Conservation (phyloP, 2,797 vertebrate genomes). For the Platalea minor region DNA sequence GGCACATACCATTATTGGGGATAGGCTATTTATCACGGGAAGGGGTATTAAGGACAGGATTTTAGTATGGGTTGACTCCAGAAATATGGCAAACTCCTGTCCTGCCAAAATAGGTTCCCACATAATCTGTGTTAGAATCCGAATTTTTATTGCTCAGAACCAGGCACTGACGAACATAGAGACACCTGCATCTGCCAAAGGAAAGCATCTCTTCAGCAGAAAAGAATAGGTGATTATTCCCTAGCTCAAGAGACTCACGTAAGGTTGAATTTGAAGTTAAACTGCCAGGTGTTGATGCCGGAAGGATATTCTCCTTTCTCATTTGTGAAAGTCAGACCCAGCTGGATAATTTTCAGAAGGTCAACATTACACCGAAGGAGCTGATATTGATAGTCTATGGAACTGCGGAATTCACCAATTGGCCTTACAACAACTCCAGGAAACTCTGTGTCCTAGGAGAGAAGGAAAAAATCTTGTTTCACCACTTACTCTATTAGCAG, state of each 20-base stretch:
- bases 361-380: constrained; percentile 96
- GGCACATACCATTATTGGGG: neutral
- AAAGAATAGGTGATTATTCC: neutral
- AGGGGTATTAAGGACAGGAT: neutral
- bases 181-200: neutral
- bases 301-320: constrained; percentile 94
- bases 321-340: constrained; percentile 96
- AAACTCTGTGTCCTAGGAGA: constrained; percentile 94
- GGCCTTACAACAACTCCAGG: constrained; percentile 95
- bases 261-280: constrained; percentile 99
- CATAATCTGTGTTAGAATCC: neutral
- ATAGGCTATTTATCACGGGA: neutral
- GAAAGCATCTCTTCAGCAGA: neutral
- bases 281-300: constrained; percentile 96
- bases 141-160: neutral
- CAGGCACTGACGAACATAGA: fast-evolving
- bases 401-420: constrained; percentile 96
- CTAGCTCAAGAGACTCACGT: constrained; percentile 80
- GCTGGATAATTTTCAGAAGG: constrained; percentile 96
- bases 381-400: constrained; percentile 97
- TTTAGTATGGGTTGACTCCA: neutral
- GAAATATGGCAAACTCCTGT: neutral
- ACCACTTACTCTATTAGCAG: neutral
- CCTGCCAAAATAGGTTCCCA: neutral
- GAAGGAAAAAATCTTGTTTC: neutral